Conservation (phyloP, 2,113 vertebrate species). For the Hemiprocne comata region DNA sequence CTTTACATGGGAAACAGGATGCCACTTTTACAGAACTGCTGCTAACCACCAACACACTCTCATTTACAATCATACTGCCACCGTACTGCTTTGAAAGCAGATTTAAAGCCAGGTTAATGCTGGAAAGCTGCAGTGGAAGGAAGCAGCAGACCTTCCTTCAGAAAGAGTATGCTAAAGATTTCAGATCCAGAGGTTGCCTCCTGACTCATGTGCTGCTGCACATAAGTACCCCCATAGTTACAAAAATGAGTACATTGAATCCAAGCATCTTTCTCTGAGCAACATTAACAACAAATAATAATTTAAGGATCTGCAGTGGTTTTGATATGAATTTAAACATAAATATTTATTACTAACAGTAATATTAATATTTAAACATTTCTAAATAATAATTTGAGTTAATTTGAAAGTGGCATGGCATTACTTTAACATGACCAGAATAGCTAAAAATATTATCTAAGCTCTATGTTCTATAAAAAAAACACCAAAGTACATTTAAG, state of each 20-base stretch:
- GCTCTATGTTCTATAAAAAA: neutral
- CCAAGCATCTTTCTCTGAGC: neutral
- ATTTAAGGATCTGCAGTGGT: neutral
- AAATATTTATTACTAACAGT: neutral
- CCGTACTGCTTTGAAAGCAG: neutral
- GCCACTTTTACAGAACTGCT: neutral
- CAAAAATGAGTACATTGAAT: neutral
- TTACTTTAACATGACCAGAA: neutral
- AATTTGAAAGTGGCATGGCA: neutral
- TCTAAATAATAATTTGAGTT: neutral
- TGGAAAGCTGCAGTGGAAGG: neutral
- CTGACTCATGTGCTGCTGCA: neutral
- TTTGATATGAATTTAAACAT: neutral
- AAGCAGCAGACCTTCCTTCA: neutral
- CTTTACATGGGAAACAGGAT: neutral
- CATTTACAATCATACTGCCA: neutral
- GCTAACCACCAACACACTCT: neutral
- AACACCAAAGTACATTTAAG: neutral
- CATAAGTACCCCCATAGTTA: neutral
- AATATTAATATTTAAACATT: neutral
- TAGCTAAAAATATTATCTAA: neutral
- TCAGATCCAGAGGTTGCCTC: neutral
- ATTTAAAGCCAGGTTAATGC: neutral
- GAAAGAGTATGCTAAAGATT: neutral
- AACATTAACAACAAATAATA: neutral